These are phyloP conservation scores for Myiopsitta monachus DNA, from an alignment of 2,113 vertebrate species.

Conservation along the genomic window DNA sequence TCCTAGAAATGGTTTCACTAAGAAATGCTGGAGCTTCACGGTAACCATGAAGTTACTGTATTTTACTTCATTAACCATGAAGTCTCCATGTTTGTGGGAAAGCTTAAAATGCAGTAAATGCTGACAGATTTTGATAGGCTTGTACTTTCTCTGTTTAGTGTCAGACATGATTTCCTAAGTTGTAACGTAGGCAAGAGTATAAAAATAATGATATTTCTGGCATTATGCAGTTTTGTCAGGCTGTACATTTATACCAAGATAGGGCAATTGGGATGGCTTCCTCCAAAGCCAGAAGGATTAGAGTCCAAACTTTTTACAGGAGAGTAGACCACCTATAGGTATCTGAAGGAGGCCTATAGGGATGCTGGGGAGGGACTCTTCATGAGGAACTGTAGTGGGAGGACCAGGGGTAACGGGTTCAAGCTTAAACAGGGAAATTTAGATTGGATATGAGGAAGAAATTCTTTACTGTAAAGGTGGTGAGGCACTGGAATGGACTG, in stretches of 20 bases:
- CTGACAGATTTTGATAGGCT: not conserved
- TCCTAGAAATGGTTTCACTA: not conserved
- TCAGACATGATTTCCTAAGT: not conserved
- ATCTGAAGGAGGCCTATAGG: not conserved
- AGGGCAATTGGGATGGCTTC: not conserved
- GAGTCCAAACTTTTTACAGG: not conserved
- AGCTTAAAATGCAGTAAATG: not conserved
- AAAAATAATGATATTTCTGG: not conserved
- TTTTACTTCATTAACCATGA: too few species aligned
- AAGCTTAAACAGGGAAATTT: too few species aligned
- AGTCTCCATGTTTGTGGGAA: not conserved
- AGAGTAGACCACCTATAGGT: not conserved
- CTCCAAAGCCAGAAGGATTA: not conserved
- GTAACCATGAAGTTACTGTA: not conserved
- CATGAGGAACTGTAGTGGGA: too few species aligned
- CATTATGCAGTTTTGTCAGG: not conserved
- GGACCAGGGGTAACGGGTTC: too few species aligned
- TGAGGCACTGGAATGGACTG: too few species aligned
- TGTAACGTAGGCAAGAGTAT: not conserved
- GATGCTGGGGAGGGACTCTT: too few species aligned
- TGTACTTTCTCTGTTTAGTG: not conserved
- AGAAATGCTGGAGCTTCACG: not conserved
- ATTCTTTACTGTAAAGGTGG: too few species aligned
- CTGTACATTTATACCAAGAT: not conserved
- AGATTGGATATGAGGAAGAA: too few species aligned